Base-by-base conservation (phyloP, 2,113 vertebrate species). In the Oryzias melastigma region DNA sequence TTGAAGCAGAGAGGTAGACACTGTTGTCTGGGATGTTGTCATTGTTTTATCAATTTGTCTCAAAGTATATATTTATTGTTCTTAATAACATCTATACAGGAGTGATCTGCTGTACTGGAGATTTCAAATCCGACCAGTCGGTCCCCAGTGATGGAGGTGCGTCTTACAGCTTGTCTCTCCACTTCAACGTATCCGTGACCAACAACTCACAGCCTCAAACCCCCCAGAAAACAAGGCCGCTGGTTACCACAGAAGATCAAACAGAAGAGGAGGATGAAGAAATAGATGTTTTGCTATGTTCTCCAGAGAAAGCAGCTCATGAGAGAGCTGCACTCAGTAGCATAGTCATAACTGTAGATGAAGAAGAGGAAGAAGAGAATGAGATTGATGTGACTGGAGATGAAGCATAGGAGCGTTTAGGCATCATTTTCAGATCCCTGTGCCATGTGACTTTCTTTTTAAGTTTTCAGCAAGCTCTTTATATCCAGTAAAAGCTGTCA, bases 381-480 rank as follows among this genome's bases (percentile, higher is more conserved):
- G 84, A 73, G 6, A 71, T 85, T 7, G 85, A 90, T 16, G 87
- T 90, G 46, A 91, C 78, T 6, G 90, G 84, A 70, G 85, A 86
- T 43, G 71, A 90, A n/a, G 55, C 65, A 1, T 73, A 86, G 15
- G 83, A 20, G 77, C 25, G 0, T 14, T 49, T 48, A 19, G 44
- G 27, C 18, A 0, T 75, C 24, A 42, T 47, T 77, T 68, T 54
- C 48, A 24, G 44, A 52, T 40, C 25, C 24, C 49, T 15, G 20
- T 12, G 44, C 35, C 35, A 35, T 35, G 35, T 35, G 10, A 35
- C 25, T 35, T 35, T 35, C 35, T 35, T 35, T 35, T 35, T 35
- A 35, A 8, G 8, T 35, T 12, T 35, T 35, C 35, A 12, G 8
- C 35, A 35, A 35, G 10, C 35, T 35, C 35, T 35, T 35, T 12